Evolutionary conservation across 2,888 invertebrate genomes (phyloP), one percentile per base, ranked within the genome.

Genomic region (Mallateleia sp.): DNA sequence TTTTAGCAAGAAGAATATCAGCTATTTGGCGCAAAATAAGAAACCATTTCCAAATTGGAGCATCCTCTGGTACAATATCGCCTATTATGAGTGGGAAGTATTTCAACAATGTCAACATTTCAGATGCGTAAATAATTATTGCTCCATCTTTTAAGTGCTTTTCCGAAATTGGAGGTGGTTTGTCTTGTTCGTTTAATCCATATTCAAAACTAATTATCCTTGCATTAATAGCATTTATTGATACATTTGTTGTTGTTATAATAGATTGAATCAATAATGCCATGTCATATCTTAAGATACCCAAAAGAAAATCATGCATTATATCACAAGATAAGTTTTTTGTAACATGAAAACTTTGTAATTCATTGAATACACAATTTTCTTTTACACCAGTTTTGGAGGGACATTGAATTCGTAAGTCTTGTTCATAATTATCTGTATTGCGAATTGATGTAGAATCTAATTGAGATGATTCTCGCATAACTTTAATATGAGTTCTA

Each of bases 51-150:
- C 88, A 88, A 52, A 60, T 15, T 15, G 14, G 24, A 25, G 45
- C 60, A n/a, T 71, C 56, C 67, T 78, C 45, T 18, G 50, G 45
- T 15, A 86, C 60, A 14, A 79, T 25, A 56, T 85, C 77, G 38
- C 83, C 85, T 24, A 88, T 52, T 9, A 85, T 64, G 11, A 88
- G 28, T 14, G 77, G 60, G 22, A 89, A 74, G 67, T 83, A 75
- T 47, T 79, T 74, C 0, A 83, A 42, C 15, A 88, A 64, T 8
- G 84, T 86, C 0, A 75, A 14, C 86, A 84, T 88, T 79, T 88
- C 78, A 7, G 86, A 86, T n/a, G 86, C 85, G 60, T 86, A 88
- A 15, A 83, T 66, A 50, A 42, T 56, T 28, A 88, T 54, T 54
- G 38, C 45, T 20, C 47, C 58, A n/a, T 69, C 32, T 38, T 72